A percentile compares a stretch with the other conserved stretches of the same genome.
Evolutionary conservation across 1,140 invertebrate genomes (phyloP).

Genomic region (Spodoptera litura): DNA sequence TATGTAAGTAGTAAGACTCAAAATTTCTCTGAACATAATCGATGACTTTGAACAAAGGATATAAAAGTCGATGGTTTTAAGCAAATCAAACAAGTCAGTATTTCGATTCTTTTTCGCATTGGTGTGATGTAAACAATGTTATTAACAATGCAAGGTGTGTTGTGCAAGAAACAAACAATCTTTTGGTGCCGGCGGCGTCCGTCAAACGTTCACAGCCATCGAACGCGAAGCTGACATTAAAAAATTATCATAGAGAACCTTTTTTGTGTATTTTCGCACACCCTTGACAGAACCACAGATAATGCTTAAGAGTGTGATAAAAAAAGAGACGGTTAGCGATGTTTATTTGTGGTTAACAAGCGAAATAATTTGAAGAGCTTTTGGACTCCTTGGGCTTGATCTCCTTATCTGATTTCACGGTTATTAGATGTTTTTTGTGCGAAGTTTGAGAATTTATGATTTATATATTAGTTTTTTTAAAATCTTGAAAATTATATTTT

Average conservation of each 20-base stretch:
- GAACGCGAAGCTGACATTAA: constrained; percentile 56
- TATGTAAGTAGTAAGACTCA: not conserved
- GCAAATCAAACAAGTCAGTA: constrained; percentile 37
- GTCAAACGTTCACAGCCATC: constrained; percentile 72
- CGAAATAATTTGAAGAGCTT: constrained; percentile 50
- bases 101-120: constrained; percentile 60
- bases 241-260: constrained; percentile 56
- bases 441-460: not conserved
- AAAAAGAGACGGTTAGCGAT: constrained; percentile 48
- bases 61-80: constrained; percentile 8
- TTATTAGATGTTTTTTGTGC: constrained; percentile 3
- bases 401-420: constrained; percentile 46
- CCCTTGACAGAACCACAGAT: constrained; percentile 72
- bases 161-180: constrained; percentile 70
- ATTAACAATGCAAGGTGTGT: constrained; percentile 66
- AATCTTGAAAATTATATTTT: not conserved
- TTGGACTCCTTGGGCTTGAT: constrained; percentile 16
- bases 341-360: constrained; percentile 50
- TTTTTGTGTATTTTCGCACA: constrained; percentile 69
- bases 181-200: constrained; percentile 68
- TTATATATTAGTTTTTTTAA: not conserved
- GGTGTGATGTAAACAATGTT: constrained; percentile 68
- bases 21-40: not conserved
- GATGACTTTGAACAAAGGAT: not conserved
- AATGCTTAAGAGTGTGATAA: constrained; percentile 54